Evolutionary conservation across 2,797 vertebrate species (phyloP), one percentile per base, ranked within the genome.

Genomic region (Oceanodroma leucorhoa): DNA sequence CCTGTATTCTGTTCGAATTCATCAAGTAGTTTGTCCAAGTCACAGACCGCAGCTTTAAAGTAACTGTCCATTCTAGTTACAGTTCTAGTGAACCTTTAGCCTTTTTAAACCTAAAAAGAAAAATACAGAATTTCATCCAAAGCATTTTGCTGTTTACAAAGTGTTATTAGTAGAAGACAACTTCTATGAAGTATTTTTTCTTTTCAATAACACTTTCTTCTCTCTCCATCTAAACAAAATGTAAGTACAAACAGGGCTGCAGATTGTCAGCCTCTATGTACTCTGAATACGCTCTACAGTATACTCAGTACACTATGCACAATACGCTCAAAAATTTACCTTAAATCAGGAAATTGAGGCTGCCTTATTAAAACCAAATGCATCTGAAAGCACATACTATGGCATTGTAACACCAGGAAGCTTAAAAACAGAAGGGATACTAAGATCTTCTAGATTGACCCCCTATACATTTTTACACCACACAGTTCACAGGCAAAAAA

Each of bases 1-100:
- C 99, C 99, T 98, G 99, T 96, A 66, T 98, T 99, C 93, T 99
- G 98, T 92, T 99, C 99, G 98, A 99, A 99, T 97, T 99, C 99
- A 96, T 99, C 99, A 5, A 99, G 98, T 53, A 99, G 98, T 95
- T 99, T 99, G 98, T 99, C 99, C 97, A 99, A 96, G 96, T 99
- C 99, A 97, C 98, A 99, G 80, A 99, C 99, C 83, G 99, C 99
- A 94, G 99, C 99, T 98, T 99, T 99, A 97, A 99, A 99, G 96
- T 99, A 99, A 98, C 97, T 99, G 95, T 99, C 99, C 99, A 99
- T 99, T 96, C 97, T 99, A 97, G 81, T 87, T 94, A 79, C 48
- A 92, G 91, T 65, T 86, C 64, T 45, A 83, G 21, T 36, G 57
- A 94, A 51, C 77, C 69, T 92, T 94, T 58, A 96, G 83, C 67